phyloP scores from a whole-genome alignment of 2,113 vertebrate species.

The Pogona vitticeps region DNA sequence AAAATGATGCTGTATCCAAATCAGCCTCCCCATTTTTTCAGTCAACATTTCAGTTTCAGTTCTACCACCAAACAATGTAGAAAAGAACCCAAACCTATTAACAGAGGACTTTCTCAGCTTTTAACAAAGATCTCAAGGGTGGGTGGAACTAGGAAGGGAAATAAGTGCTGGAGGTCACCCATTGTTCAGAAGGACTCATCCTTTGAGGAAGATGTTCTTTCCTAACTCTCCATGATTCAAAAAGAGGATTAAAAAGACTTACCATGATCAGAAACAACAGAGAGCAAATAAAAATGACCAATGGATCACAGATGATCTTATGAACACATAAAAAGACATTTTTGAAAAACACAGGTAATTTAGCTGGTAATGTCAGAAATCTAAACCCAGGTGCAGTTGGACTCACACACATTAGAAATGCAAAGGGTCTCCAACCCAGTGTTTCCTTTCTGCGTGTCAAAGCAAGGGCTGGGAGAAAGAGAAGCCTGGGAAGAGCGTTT shows the following conservation, averaged over 20 bases:
- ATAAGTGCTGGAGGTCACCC: no score
- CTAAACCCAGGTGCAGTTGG: neutral
- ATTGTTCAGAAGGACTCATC: neutral
- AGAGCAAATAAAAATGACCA: neutral
- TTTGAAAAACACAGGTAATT: neutral
- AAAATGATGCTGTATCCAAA: no score
- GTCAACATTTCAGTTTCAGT: no score
- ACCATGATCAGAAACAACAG: neutral
- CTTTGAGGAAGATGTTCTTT: neutral
- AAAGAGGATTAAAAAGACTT: no score
- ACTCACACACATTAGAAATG: neutral
- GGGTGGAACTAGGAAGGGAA: neutral
- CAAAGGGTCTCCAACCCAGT: neutral
- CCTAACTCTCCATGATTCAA: neutral
- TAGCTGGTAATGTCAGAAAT: neutral
- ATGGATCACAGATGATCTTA: neutral
- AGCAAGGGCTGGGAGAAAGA: neutral
- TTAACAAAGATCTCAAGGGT: neutral
- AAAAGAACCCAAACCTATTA: neutral
- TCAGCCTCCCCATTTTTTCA: no score
- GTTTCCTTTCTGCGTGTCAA: neutral
- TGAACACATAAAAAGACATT: neutral
- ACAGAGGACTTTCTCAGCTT: neutral
- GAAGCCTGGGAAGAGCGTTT: neutral
- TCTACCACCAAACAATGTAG: neutral